phyloP scores from a whole-genome alignment of 1,140 invertebrate genomes.

The Drosophila navojoa region DNA sequence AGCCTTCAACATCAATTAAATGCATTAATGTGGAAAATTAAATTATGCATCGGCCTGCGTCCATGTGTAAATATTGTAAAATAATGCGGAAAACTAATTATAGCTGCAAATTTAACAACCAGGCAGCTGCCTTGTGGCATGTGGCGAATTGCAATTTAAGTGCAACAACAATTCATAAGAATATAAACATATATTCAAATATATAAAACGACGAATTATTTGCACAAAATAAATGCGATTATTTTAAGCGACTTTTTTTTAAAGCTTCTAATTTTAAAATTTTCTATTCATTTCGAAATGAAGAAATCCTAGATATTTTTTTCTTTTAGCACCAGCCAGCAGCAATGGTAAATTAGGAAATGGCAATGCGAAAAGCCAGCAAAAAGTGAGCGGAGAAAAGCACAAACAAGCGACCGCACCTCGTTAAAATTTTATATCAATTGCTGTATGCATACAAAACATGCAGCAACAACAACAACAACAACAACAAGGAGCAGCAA shows the following conservation, averaged over 20 bases:
- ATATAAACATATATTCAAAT: not conserved
- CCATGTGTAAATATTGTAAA: constrained; percentile 33
- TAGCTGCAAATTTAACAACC: not conserved
- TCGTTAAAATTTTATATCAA: constrained; percentile 76
- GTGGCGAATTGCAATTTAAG: not conserved
- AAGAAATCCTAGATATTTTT: constrained; percentile 70
- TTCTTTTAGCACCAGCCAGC: constrained; percentile 23
- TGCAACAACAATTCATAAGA: not conserved
- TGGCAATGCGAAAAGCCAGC: constrained; percentile 5
- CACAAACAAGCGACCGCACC: constrained; percentile 55
- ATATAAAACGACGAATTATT: not conserved
- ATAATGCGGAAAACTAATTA: constrained; percentile 38
- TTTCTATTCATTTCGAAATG: not conserved
- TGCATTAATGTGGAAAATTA: constrained; percentile 50
- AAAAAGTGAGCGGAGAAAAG: constrained; percentile 10
- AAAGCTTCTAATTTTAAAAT: constrained; percentile 13
- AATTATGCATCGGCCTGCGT: constrained; percentile 35
- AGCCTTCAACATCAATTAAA: constrained; percentile 45
- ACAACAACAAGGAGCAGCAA: not conserved
- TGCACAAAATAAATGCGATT: not conserved
- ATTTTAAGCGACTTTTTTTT: not conserved
- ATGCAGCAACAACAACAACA: constrained; percentile 11
- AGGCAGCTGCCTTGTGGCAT: not conserved
- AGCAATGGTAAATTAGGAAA: constrained; percentile 31
- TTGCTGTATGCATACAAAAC: constrained; percentile 54